Conservation (phyloP, 2,797 vertebrate species). For the Rhyacichthys aspro region DNA sequence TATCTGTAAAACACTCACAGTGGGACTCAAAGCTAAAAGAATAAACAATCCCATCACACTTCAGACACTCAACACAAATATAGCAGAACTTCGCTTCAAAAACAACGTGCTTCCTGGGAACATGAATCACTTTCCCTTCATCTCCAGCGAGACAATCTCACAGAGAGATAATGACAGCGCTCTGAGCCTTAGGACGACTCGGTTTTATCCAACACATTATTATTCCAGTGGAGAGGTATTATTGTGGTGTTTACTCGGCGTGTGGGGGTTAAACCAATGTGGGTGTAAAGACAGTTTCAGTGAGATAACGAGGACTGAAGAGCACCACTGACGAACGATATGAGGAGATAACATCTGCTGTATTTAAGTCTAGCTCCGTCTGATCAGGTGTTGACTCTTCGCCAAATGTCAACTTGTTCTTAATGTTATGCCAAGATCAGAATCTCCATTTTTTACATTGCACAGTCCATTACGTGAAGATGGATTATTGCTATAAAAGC, state of each 20-base stretch:
- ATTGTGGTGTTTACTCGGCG: slow-evolving; percentile 33
- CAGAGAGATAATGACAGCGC: slow-evolving; percentile 28
- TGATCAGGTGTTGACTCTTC: too few relatives aligned
- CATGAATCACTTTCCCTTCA: slow-evolving; percentile 23
- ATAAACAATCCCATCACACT: neutral
- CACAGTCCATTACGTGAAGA: too few relatives aligned
- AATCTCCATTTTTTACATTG: too few relatives aligned
- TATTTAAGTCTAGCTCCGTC: neutral
- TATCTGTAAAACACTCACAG: neutral
- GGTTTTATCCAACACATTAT: slow-evolving; percentile 13
- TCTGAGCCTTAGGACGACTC: slow-evolving; percentile 20
- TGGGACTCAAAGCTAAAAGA: neutral
- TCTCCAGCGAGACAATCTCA: slow-evolving; percentile 29
- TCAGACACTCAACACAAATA: neutral
- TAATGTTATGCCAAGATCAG: too few relatives aligned
- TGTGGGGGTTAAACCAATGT: slow-evolving; percentile 19
- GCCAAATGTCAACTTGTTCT: too few relatives aligned
- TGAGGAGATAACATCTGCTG: neutral
- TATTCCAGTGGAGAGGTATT: slow-evolving; percentile 10
- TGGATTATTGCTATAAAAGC: too few relatives aligned
- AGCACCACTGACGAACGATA: slow-evolving; percentile 52
- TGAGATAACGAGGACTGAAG: slow-evolving; percentile 37
- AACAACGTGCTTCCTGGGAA: neutral
- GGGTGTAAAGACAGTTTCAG: slow-evolving; percentile 41
- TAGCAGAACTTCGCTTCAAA: neutral